Conservation (phyloP, 2,888 invertebrate genomes). For the Apotomis turbidana region DNA sequence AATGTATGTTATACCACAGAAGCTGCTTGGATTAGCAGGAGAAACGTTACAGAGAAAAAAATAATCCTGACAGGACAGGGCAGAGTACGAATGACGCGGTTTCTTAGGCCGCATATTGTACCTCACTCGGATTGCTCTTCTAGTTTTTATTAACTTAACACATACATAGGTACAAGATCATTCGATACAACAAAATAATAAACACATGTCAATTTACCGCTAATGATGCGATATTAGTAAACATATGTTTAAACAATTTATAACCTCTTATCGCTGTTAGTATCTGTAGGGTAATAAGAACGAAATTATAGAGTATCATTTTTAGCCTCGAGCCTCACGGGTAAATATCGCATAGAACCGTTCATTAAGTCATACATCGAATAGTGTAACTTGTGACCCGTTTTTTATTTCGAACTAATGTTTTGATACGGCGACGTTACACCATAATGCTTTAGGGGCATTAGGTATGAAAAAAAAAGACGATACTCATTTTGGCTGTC, state of each 20-base stretch:
- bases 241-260: conserved; percentile 35
- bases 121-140: no score
- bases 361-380: conserved; percentile 32
- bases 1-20: no score
- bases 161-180: background rate
- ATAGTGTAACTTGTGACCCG: conserved; percentile 3
- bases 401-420: conserved; percentile 12
- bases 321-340: conserved; percentile 30
- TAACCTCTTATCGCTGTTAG: conserved; percentile 34
- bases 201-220: background rate
- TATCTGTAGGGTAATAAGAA: conserved; percentile 37
- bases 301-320: conserved; percentile 37
- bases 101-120: no score
- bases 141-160: no score
- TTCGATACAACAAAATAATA: background rate
- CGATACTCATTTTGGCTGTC: no score
- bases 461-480: background rate
- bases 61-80: no score
- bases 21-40: no score
- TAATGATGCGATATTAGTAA: conserved; percentile 18
- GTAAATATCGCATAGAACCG: conserved; percentile 36
- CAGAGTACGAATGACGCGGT: no score
- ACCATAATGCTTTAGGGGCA: background rate
- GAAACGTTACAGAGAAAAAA: no score
- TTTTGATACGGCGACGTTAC: conserved; percentile 5